phyloP scores from a whole-genome alignment of 1,140 invertebrate genomes.

The Mactra quadrangularis region DNA sequence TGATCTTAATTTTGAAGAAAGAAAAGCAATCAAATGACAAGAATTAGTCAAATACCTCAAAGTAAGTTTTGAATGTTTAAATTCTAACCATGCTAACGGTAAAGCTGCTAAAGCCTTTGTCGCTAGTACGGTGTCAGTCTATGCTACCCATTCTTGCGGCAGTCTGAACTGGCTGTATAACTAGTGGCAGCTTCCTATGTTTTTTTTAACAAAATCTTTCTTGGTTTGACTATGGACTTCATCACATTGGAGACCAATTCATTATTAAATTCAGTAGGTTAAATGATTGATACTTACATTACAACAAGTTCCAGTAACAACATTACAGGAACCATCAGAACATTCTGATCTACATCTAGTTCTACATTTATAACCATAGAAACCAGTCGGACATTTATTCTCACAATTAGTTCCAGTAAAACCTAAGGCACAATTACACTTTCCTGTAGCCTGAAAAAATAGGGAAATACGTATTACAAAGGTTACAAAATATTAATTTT shows the following conservation, averaged over 20 bases:
- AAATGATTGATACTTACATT: too few species aligned
- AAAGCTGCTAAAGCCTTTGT: too few species aligned
- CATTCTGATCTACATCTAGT: constrained; percentile 58
- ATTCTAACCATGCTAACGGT: too few species aligned
- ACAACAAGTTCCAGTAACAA: constrained; percentile 71
- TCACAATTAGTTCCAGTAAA: constrained; percentile 39
- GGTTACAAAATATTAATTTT: neutral
- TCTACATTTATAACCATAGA: constrained; percentile 67
- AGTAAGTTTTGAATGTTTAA: too few species aligned
- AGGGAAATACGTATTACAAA: neutral
- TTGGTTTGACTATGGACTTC: constrained; percentile 68
- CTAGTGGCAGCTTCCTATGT: neutral
- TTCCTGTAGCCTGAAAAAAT: constrained; percentile 12
- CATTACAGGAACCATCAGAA: constrained; percentile 66
- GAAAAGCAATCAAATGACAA: too few species aligned
- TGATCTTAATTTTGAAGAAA: too few species aligned
- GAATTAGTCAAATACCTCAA: too few species aligned
- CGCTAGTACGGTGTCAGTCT: too few species aligned
- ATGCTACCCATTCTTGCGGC: too few species aligned
- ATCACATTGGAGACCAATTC: too few species aligned
- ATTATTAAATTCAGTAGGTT: too few species aligned
- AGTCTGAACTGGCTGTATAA: neutral
- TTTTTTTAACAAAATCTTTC: constrained; percentile 68
- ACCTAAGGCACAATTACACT: constrained; percentile 39
- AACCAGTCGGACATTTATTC: constrained; percentile 20